Conservation (phyloP, 2,797 vertebrate species). For the Diplodus puntazzo region DNA sequence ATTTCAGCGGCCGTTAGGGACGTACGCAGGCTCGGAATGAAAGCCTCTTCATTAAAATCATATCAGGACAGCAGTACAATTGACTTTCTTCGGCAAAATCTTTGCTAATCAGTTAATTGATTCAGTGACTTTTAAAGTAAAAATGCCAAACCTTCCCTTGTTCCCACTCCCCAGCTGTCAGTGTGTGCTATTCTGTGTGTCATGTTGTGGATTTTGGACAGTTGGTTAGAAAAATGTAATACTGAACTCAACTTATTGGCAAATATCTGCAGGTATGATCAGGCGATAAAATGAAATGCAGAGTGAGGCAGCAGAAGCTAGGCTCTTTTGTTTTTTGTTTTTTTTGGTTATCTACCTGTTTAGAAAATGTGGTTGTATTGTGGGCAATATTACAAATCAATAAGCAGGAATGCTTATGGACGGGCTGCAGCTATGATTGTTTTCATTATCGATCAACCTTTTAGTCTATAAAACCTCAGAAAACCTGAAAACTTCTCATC, state of each 20-base stretch:
- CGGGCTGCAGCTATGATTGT: too few relatives aligned
- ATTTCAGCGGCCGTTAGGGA: not conserved
- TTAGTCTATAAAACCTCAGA: too few relatives aligned
- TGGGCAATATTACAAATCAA: not conserved
- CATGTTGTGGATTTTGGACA: not conserved
- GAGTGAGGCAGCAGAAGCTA: not conserved
- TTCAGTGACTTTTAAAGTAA: too few relatives aligned
- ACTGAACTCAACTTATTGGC: not conserved
- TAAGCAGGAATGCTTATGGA: not conserved
- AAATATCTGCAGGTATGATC: not conserved
- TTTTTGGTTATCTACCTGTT: not conserved
- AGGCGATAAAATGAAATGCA: not conserved
- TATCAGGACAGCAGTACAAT: not conserved
- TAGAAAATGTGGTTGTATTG: not conserved
- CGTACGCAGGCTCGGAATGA: not conserved
- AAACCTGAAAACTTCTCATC: too few relatives aligned
- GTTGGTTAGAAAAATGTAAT: not conserved
- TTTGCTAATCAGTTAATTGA: too few relatives aligned
- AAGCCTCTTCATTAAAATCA: not conserved
- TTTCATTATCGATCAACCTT: too few relatives aligned
- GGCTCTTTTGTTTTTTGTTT: too few relatives aligned
- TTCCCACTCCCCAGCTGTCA: not conserved
- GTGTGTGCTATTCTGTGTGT: not conserved
- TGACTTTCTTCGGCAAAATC: too few relatives aligned
- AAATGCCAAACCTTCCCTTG: too few relatives aligned